Percentiles rank a stretch among this genome's conserved stretches.
These are phyloP conservation scores for Timandra comae DNA, from an alignment of 2,888 invertebrate genomes.

Conservation along the genomic window DNA sequence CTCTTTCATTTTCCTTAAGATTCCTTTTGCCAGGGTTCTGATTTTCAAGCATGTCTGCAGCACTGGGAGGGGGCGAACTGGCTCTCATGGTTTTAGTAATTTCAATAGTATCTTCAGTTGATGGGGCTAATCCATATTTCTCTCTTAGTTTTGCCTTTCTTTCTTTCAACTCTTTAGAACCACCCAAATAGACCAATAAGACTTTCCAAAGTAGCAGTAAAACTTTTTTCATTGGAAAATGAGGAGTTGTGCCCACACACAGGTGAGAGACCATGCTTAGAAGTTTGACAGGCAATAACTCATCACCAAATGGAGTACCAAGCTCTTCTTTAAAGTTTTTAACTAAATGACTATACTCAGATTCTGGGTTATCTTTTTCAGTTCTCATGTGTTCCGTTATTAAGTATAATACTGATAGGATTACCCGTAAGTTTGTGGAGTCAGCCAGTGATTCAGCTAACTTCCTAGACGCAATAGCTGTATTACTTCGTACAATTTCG, in stretches of 20 bases:
- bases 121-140: conserved; percentile 82
- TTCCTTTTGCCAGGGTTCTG: conserved; percentile 85
- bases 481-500: conserved; percentile 89
- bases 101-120: conserved; percentile 95
- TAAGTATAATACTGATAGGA: conserved; percentile 94
- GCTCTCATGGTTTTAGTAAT: conserved; percentile 96
- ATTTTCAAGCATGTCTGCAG: conserved; percentile 90
- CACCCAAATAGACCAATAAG: conserved; percentile 93
- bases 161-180: conserved; percentile 88
- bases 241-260: conserved; percentile 96
- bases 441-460: conserved; percentile 81
- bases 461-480: conserved; percentile 64
- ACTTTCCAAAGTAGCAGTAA: conserved; percentile 97
- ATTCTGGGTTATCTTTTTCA: conserved; percentile 72
- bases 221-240: conserved; percentile 99
- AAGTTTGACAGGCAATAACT: conserved; percentile 90
- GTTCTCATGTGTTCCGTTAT: conserved; percentile 95
- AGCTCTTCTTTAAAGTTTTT: conserved; percentile 79
- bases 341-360: conserved; percentile 71
- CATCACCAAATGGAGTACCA: conserved; percentile 81
- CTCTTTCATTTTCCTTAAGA: conserved; percentile 75
- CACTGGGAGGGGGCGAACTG: conserved; percentile 95
- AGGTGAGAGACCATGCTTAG: conserved; percentile 97
- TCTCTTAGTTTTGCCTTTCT: conserved; percentile 84
- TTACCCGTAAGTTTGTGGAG: conserved; percentile 92